A percentile compares a stretch with the other conserved stretches of the same genome.
Conservation (phyloP, 2,113 vertebrate genomes). For the Trachemys scripta region DNA sequence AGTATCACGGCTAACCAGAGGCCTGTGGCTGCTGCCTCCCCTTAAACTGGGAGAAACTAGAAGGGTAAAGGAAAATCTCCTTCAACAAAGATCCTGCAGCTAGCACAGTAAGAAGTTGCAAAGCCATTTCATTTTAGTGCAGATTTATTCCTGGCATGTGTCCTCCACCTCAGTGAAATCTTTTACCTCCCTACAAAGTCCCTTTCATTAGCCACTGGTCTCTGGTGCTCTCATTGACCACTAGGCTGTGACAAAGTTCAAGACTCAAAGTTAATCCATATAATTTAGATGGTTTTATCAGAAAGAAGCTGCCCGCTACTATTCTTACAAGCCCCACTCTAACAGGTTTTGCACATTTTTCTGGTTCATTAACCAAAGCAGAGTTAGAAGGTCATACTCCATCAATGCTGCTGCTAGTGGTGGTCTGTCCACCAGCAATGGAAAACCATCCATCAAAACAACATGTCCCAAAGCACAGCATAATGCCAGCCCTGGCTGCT, state of each 20-base stretch:
- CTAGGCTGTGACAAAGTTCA: background rate
- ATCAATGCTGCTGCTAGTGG: background rate
- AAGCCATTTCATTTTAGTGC: background rate
- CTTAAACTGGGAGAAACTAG: background rate
- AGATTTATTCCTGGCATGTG: background rate
- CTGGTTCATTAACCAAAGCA: conserved; percentile 27
- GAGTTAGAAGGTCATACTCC: background rate
- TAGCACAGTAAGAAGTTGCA: background rate
- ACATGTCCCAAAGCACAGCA: background rate
- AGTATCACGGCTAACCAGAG: background rate
- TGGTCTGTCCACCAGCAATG: background rate
- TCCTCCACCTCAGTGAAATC: background rate
- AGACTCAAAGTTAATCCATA: background rate
- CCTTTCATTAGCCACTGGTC: background rate
- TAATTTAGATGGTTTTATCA: background rate
- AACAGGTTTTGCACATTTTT: conserved; percentile 2
- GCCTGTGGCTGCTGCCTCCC: conserved; percentile 15
- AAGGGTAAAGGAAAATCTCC: accelerated
- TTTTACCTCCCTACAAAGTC: background rate
- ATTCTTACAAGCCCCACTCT: background rate
- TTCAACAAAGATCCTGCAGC: background rate
- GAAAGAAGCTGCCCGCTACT: background rate
- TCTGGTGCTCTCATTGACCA: background rate
- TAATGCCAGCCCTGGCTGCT: background rate
- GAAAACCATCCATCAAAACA: background rate